phyloP scores from a whole-genome alignment of 64 coral and sea anemone species.

The Acropora yongei region DNA sequence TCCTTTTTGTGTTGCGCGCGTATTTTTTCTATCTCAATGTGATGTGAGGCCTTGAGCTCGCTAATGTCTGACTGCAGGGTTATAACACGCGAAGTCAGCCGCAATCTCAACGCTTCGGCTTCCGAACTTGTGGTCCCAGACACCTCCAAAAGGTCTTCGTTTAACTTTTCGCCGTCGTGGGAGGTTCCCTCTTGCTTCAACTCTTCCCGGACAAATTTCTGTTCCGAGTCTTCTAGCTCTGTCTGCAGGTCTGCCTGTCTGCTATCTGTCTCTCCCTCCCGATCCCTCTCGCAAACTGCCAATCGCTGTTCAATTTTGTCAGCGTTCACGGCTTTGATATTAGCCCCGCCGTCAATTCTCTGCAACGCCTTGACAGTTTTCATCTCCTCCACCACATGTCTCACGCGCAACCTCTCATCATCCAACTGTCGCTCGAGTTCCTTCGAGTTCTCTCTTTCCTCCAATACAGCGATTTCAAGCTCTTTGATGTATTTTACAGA shows the following conservation, averaged over 20 bases:
- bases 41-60: constrained; percentile 87
- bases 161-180: constrained; percentile 85
- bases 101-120: constrained; percentile 79
- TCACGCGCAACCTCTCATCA: constrained; percentile 46
- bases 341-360: not conserved
- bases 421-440: constrained; percentile 57
- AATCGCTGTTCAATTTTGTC: constrained; percentile 64
- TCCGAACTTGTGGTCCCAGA: constrained; percentile 79
- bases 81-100: constrained; percentile 93
- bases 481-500: constrained; percentile 75
- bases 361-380: constrained; percentile 35
- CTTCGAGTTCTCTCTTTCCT: constrained; percentile 65
- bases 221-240: constrained; percentile 80
- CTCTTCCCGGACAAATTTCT: constrained; percentile 53
- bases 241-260: constrained; percentile 38
- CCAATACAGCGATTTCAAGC: constrained; percentile 59
- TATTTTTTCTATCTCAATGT: constrained; percentile 71
- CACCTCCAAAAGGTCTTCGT: constrained; percentile 76
- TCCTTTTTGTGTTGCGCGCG: constrained; percentile 82
- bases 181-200: constrained; percentile 61
- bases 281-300: constrained; percentile 51
- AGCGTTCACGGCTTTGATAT: not conserved
- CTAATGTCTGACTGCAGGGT: constrained; percentile 98
- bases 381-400: constrained; percentile 58
- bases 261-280: constrained; percentile 49